phyloP scores from a whole-genome alignment of 2,888 invertebrate species.

The Diaphora mendica region DNA sequence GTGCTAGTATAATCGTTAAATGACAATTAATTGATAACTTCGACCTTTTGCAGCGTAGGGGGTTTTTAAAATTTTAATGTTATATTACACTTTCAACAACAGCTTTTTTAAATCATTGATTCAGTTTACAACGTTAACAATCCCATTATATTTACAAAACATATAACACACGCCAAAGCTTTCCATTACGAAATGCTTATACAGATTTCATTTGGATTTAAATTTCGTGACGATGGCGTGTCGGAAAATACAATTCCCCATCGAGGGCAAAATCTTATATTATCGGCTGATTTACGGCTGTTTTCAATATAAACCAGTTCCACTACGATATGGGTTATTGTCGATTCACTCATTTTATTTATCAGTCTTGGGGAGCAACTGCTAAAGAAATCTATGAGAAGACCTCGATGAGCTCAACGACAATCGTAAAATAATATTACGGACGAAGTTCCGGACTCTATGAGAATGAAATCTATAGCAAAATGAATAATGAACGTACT shows the following conservation, averaged over 20 bases:
- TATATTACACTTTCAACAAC: no score
- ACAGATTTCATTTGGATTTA: conserved; percentile 20
- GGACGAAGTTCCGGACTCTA: conserved; percentile 11
- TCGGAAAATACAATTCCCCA: background rate
- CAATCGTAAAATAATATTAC: conserved; percentile 23
- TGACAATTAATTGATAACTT: no score
- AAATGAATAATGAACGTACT: conserved; percentile 41
- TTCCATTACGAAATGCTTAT: background rate
- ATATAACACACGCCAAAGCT: background rate
- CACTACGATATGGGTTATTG: conserved; percentile 16
- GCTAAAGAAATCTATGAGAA: background rate
- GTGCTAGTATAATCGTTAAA: no score
- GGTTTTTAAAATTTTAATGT: no score
- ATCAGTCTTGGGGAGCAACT: background rate
- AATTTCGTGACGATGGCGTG: conserved; percentile 7
- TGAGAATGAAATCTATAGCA: conserved; percentile 17
- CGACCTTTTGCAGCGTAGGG: no score
- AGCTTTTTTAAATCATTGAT: no score
- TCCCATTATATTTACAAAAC: background rate
- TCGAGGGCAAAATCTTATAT: conserved; percentile 15
- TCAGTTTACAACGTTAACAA: background rate
- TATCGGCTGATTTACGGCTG: conserved; percentile 22
- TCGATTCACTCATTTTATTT: background rate
- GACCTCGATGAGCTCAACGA: background rate
- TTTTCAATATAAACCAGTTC: conserved; percentile 25